Conservation (phyloP, 2,888 invertebrate genomes). For the Synergus japonicus region DNA sequence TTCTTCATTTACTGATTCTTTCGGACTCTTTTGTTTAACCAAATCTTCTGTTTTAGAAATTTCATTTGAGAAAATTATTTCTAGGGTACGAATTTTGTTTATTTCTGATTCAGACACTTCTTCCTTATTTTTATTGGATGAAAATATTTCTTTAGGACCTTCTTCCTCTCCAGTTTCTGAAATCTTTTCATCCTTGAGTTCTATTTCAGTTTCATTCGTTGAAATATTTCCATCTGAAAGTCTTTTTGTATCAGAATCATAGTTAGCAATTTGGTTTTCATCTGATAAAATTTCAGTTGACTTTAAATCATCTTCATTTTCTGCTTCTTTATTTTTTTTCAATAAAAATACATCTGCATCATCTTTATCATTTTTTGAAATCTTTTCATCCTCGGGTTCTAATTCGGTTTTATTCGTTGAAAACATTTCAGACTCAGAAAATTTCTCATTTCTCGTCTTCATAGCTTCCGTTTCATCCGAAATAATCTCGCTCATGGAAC, state of each 20-base stretch:
- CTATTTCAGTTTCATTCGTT: background rate
- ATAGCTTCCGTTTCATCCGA: background rate
- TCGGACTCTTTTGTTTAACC: background rate
- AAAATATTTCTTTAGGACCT: background rate
- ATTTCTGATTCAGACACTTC: background rate
- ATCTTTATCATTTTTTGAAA: too few relatives aligned
- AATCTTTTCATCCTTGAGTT: background rate
- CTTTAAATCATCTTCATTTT: background rate
- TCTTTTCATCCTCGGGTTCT: too few relatives aligned
- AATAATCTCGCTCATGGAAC: background rate
- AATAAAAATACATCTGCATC: background rate
- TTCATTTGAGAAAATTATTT: background rate
- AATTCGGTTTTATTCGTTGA: too few relatives aligned
- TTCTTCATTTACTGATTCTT: background rate
- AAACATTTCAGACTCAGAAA: background rate
- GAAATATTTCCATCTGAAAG: background rate
- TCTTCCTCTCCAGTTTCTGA: background rate
- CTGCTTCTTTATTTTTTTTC: background rate
- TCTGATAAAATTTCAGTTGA: background rate
- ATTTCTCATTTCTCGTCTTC: background rate
- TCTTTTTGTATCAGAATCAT: background rate
- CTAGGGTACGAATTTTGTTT: background rate
- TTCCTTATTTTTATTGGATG: background rate
- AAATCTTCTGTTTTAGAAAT: background rate
- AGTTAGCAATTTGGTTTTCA: background rate